These are phyloP conservation scores for Pteria penguin DNA, from an alignment of 2,888 invertebrate genomes.

Conservation along the genomic window DNA sequence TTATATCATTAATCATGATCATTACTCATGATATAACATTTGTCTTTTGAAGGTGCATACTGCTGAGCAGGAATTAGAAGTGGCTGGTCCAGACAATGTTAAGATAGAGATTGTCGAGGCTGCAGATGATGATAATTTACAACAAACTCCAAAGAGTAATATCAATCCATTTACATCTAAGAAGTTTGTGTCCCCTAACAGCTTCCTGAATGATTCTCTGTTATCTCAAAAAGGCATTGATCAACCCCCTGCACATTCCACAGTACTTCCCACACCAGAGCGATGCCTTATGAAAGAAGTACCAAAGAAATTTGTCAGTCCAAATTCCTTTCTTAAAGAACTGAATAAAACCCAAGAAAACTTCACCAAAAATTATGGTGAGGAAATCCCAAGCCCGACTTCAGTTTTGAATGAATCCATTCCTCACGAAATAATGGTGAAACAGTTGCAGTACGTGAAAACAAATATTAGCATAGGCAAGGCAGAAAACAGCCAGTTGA, in stretches of 20 bases:
- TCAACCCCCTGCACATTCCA: neutral
- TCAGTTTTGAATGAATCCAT: conserved; percentile 59
- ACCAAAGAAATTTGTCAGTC: conserved; percentile 50
- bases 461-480: conserved; percentile 40
- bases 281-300: neutral
- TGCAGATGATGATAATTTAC: no score
- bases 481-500: neutral
- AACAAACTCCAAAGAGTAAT: neutral
- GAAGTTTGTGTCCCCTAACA: conserved; percentile 38
- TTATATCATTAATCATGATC: no score
- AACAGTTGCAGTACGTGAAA: conserved; percentile 59
- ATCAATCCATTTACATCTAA: neutral
- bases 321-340: conserved; percentile 65
- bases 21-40: no score
- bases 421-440: conserved; percentile 62
- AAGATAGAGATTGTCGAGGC: no score
- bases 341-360: conserved; percentile 45
- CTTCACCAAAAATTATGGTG: neutral
- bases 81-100: no score
- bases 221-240: conserved; percentile 1
- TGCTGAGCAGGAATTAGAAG: no score
- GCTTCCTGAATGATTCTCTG: conserved; percentile 43
- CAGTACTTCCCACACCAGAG: conserved; percentile 16
- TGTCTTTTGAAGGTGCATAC: no score
- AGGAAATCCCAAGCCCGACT: conserved; percentile 38